phyloP scores from a whole-genome alignment of 2,113 vertebrate genomes.

The Malurus cyaneus region DNA sequence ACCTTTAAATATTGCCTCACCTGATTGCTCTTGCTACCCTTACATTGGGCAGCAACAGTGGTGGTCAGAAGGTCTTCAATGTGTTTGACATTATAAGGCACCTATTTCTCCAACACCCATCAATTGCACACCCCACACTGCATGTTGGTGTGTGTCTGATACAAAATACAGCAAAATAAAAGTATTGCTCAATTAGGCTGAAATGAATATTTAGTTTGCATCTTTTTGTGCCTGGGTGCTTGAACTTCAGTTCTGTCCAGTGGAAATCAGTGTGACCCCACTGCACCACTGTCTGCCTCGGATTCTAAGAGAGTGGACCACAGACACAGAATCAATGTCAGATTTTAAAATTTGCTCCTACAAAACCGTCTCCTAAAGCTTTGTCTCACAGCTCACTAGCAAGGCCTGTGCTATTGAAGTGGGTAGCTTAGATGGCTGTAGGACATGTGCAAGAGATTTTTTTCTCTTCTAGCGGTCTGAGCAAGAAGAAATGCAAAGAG shows the following conservation, averaged over 20 bases:
- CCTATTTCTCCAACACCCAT: not conserved
- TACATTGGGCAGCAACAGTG: rapidly evolving
- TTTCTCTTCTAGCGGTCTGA: not conserved
- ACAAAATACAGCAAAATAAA: not conserved
- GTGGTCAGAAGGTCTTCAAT: not conserved
- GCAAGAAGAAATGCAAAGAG: not conserved
- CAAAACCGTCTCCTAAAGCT: not conserved
- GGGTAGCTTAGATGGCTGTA: not conserved
- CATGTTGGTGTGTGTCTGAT: rapidly evolving
- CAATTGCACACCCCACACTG: not conserved
- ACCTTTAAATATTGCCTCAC: not conserved
- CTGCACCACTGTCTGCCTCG: rapidly evolving
- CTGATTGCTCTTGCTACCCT: not conserved
- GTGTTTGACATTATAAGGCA: rapidly evolving
- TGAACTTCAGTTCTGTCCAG: rapidly evolving
- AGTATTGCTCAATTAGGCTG: not conserved
- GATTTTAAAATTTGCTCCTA: not conserved
- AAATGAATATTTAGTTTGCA: not conserved
- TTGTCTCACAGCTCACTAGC: not conserved
- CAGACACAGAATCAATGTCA: not conserved
- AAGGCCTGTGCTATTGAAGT: not conserved
- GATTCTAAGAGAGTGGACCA: not conserved
- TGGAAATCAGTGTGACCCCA: not conserved
- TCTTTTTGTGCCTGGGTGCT: not conserved
- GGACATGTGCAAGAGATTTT: not conserved